Percentiles rank a stretch among this genome's conserved stretches.
phyloP scores from a whole-genome alignment of 1,140 invertebrate genomes.

The Triops cancriformis region DNA sequence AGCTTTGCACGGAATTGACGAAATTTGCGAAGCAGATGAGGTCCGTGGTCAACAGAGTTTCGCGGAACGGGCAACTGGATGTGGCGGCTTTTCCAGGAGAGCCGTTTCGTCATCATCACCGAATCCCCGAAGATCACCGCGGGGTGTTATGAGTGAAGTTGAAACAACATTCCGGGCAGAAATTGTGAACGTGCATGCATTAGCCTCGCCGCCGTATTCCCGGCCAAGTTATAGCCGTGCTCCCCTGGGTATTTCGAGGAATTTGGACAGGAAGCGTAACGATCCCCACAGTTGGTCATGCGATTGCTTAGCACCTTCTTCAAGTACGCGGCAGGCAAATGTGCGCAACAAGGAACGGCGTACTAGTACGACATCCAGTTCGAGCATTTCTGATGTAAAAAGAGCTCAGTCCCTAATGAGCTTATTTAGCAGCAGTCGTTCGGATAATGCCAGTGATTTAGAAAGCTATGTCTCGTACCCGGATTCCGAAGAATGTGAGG shows the following conservation, averaged over 20 bases:
- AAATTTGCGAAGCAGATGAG: not conserved
- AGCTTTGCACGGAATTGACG: not conserved
- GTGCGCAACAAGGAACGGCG: not conserved
- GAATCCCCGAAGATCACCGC: not conserved
- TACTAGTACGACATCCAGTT: not conserved
- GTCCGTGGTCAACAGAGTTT: not conserved
- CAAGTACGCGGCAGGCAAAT: not conserved
- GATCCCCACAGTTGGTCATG: not conserved
- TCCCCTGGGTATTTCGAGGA: not conserved
- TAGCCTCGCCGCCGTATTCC: not conserved
- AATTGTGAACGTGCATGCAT: not conserved
- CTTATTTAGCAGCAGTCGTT: not conserved
- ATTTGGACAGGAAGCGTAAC: not conserved
- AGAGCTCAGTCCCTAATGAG: not conserved
- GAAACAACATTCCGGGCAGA: not conserved
- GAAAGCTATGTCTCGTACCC: not conserved
- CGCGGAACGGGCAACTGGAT: not conserved
- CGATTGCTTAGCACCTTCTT: not conserved
- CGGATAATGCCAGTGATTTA: not conserved
- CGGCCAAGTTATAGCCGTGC: not conserved
- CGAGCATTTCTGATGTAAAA: not conserved
- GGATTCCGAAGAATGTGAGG: not conserved
- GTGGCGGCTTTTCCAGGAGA: not conserved
- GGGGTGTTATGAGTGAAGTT: not conserved
- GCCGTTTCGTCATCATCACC: not conserved